Base-by-base conservation (phyloP, 2,888 invertebrate genomes). In the Tiphia femorata region DNA sequence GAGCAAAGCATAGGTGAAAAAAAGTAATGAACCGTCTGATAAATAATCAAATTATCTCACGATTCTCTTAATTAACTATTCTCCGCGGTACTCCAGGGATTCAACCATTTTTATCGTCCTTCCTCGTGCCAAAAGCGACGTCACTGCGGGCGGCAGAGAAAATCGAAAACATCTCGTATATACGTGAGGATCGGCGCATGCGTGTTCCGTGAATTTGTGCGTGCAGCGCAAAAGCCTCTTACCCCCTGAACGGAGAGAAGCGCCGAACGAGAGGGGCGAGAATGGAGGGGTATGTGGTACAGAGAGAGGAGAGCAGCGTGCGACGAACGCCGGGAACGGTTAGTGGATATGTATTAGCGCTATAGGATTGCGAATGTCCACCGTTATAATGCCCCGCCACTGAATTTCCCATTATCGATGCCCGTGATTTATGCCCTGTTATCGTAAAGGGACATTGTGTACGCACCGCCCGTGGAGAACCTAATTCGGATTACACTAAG, bases 371-470 rank as follows among this genome's bases (percentile, higher is more conserved):
- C 37, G 19, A 40, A 47, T 43, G 33, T 37, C 38, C 29, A 33
- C 43, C 51, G 49, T 58, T 49, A 62, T 55, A 42, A n/a, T n/a
- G n/a, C n/a, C 50, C 42, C 50, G 60, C 54, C 33, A 43, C 58
- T 63, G 67, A 48, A 61, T 61, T 62, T 59, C 63, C 63, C 64
- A 72, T 74, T 77, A 75, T 77, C 75, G 67, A 67, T 64, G 67
- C 72, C 70, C 70, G 74, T 73, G 74, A 76, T 77, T 73, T 76
- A 75, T 75, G 73, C 57, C 58, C 69, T 64, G 74, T 73, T 77
- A 78, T 75, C 76, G 73, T 71, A 68, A 76, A 68, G 71, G 33
- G 72, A 72, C 70, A 59, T 65, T 72, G 68, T 67, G 69, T 68
- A 61, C 65, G 66, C 60, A 50, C 43, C 33, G 44, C 30, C n/a